Base-by-base conservation (phyloP, 2,797 vertebrate genomes). In the Orientallactaga sibirica region DNA sequence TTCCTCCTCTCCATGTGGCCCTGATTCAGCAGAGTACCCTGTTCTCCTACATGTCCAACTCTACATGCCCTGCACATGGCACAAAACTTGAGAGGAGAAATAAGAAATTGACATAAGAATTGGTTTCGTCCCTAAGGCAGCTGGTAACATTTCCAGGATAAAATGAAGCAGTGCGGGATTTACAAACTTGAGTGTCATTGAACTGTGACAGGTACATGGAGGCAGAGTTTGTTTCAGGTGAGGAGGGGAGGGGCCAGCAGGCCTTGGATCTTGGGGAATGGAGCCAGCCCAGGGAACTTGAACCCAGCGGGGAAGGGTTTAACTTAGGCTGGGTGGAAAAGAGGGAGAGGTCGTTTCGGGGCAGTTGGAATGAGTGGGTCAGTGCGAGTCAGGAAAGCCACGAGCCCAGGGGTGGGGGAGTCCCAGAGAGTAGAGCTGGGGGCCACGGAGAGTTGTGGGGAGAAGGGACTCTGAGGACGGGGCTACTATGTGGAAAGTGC, bases 231-330 rank as follows among this genome's bases (percentile, higher is more conserved):
- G 15, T 48, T 43, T 58, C 58, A 76, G 58, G 64, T 67, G 48
- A 81, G 90, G 70, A 95, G 66, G 61, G 71, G 43, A 86, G 71
- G 90, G 86, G 90, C 94, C 90, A 94, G 52, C 1, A 80, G 66
- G 89, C 74, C 91, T 94, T 64, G 14, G 68, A 91, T 91, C 86
- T 78, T 77, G 29, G 73, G 88, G 78, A 71, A 41, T 0, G 1
- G 8, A 75, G 96, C 94, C 86, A 93, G 88, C 11, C 68, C 6
- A 0, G 27, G 86, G 29, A 95, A 95, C 76, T 83, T 15, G 61
- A 95, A 73, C 79, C 68, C 20, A 3, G 68, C 3, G 14, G 33
- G 64, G 70, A 86, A 78, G 93, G 94, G 94, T 94, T 93, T 95
- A 78, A 67, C 22, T 89, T 73, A 58, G 79, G 78, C 90, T 22